Conservation (phyloP, 2,888 invertebrate species). For the Chymomyza amoena region DNA sequence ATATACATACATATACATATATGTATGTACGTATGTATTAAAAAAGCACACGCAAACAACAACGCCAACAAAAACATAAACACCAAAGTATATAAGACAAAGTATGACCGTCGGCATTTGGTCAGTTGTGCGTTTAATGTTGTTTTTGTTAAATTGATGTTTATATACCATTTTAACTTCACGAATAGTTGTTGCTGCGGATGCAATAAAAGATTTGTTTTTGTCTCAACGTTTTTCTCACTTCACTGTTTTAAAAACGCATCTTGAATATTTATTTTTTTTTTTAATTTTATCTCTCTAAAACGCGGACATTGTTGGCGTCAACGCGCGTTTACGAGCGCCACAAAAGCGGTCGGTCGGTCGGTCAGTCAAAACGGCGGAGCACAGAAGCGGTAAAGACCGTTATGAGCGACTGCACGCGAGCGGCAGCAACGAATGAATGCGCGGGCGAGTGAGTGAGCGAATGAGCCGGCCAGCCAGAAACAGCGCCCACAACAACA, state of each 20-base stretch:
- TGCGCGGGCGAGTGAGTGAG: slow-evolving; percentile 47
- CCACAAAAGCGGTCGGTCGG: slow-evolving; percentile 12
- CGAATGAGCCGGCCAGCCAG: slow-evolving; percentile 32
- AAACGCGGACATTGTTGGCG: background rate
- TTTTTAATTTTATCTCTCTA: slow-evolving; percentile 17
- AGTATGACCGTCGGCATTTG: slow-evolving; percentile 54
- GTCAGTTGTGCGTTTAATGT: slow-evolving; percentile 43
- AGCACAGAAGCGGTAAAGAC: slow-evolving; percentile 46
- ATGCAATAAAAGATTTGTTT: background rate
- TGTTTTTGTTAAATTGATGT: background rate
- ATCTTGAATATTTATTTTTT: slow-evolving; percentile 31
- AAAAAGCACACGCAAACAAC: no score
- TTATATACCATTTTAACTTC: no score
- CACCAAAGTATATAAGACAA: slow-evolving; percentile 3
- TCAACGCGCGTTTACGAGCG: slow-evolving; percentile 2
- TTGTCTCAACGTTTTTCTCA: slow-evolving; percentile 20
- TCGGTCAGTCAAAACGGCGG: slow-evolving; percentile 21
- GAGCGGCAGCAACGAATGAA: slow-evolving; percentile 62
- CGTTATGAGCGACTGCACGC: slow-evolving; percentile 68
- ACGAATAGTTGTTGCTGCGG: no score
- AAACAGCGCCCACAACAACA: slow-evolving; percentile 18
- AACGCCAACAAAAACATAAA: background rate
- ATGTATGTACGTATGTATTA: no score
- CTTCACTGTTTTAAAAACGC: slow-evolving; percentile 49
- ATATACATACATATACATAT: no score